Conservation (phyloP, 2,797 vertebrate genomes). For the Leuciscus waleckii region DNA sequence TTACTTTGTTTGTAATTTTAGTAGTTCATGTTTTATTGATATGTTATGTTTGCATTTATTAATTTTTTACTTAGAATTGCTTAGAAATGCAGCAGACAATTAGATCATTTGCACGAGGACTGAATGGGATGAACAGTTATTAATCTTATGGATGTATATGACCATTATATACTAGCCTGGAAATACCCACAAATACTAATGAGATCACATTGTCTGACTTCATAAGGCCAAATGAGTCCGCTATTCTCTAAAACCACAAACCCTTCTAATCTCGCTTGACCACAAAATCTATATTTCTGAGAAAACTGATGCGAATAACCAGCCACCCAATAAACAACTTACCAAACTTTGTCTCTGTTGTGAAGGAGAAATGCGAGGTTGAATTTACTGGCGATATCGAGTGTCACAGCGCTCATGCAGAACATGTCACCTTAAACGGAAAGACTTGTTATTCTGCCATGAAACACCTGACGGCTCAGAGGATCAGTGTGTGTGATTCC, state of each 20-base stretch:
- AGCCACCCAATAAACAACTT: constrained; percentile 74
- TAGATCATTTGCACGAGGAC: too few relatives aligned
- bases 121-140: too few relatives aligned
- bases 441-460: constrained; percentile 53
- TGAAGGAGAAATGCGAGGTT: neutral
- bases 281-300: constrained; percentile 74
- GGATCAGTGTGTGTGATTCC: constrained; percentile 33
- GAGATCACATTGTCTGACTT: neutral
- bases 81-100: too few relatives aligned
- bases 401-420: constrained; percentile 33
- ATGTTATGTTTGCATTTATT: too few relatives aligned
- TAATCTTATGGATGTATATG: too few relatives aligned
- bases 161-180: too few relatives aligned
- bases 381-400: neutral
- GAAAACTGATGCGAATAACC: constrained; percentile 67
- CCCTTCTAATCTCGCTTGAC: constrained; percentile 71
- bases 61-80: too few relatives aligned
- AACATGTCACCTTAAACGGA: constrained; percentile 61
- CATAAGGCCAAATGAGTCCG: neutral
- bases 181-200: neutral
- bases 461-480: constrained; percentile 42
- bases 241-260: constrained; percentile 14
- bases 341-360: constrained; percentile 63
- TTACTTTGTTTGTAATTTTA: too few relatives aligned
- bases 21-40: too few relatives aligned